Base-by-base conservation (phyloP, 2,888 invertebrate genomes). In the Itoplectis maculator region DNA sequence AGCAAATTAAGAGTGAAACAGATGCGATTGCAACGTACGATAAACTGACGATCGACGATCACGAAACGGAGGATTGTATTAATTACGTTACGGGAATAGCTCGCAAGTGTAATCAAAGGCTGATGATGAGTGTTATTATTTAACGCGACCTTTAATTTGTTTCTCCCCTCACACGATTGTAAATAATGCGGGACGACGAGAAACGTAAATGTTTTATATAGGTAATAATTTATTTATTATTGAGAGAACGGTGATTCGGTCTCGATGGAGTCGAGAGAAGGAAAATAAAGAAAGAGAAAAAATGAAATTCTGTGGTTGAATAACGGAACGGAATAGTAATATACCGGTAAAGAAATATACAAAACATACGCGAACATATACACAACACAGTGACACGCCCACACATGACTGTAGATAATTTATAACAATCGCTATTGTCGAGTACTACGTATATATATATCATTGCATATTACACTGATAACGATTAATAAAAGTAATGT, bases 331-430 rank as follows among this genome's bases (percentile, higher is more conserved):
- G 77, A 77, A 82, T 79, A 79, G 77, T 76, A 73, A 79, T 63
- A 65, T 76, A 77, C 70, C 72, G 61, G 77, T 81, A 87, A 84
- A 87, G 83, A 85, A 81, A 84, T 85, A 86, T 85, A 87, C 81
- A 84, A 80, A 84, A 84, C 78, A 86, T 81, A 88, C 74, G 86
- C 83, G 83, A 65, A 79, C 68, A 83, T 51, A 70, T 65, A 81
- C 76, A 81, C 76, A 78, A 83, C 70, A 83, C 72, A 85, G 47
- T 59, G 70, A 84, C 84, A 86, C 84, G 87, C 84, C 87, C 87
- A 87, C 88, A 88, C 88, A 90, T 88, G 88, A 90, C 86, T 92
- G 92, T 92, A 92, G 92, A 92, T 92, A 92, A 91, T 90, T 91
- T 88, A 88, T 92, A 91, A 91, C 89, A 90, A 91, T 91, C 88